Conservation (phyloP, 2,797 vertebrate species). For the Coreius guichenoti region DNA sequence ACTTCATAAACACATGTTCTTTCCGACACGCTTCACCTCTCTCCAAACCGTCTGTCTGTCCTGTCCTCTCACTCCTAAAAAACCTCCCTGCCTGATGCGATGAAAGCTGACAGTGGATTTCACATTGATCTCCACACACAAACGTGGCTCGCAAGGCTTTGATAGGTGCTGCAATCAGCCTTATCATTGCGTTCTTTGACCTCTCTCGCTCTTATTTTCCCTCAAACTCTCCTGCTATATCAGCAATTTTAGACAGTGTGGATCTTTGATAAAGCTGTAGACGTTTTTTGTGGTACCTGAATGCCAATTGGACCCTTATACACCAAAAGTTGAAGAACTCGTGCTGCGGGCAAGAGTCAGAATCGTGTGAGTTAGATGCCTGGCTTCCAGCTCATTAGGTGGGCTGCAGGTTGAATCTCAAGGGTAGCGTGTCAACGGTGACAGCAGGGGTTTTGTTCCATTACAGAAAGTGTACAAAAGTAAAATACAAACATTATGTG, state of each 20-base stretch:
- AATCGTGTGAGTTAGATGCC: not conserved
- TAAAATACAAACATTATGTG: not conserved
- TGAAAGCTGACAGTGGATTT: constrained; percentile 57
- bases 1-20: constrained; percentile 71
- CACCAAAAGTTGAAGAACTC: not conserved
- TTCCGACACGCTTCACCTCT: constrained; percentile 53
- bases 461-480: not conserved
- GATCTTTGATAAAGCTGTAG: not conserved
- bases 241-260: constrained; percentile 18
- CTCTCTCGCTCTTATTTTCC: not conserved
- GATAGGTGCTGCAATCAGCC: constrained; percentile 31
- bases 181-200: constrained; percentile 41
- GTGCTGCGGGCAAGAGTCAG: not conserved
- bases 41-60: constrained; percentile 13
- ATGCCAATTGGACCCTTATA: constrained; percentile 9
- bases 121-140: constrained; percentile 42
- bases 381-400: constrained; percentile 26
- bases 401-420: not conserved
- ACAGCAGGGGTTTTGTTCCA: not conserved
- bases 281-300: not conserved
- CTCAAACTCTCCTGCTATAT: constrained; percentile 1
- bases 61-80: constrained; percentile 36
- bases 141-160: constrained; percentile 23
- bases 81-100: constrained; percentile 46
- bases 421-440: not conserved